Base-by-base conservation (phyloP, 2,888 invertebrate genomes). In the Apodemia zela region DNA sequence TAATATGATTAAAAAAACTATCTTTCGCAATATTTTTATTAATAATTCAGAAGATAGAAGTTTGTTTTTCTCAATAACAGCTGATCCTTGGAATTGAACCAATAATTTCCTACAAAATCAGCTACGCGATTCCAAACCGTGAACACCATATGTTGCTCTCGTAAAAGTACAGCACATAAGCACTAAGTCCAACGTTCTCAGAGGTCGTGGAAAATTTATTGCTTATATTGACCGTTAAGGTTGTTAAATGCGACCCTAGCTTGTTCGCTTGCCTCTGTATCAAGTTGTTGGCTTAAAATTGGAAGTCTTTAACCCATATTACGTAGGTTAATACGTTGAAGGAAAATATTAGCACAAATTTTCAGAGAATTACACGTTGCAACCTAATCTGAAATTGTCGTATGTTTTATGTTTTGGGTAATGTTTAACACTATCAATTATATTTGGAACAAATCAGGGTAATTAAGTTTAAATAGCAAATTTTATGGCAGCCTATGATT, bases 191-290 rank as follows among this genome's bases (percentile, higher is more conserved):
- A 62, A 45, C 62, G 11, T 58, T 62, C 57, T 51, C 42, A 62
- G 58, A 45, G 67, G 42, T 64, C 66, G 62, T 59, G 64, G 65
- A 61, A 70, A 73, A 78, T 77, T 75, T 77, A 79, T 75, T 66
- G 69, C 71, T 69, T 73, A 75, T 77, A 78, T 77, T 75, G 77
- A 77, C 77, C 76, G 75, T 75, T 77, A 73, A 72, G 72, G 71
- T 72, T 71, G 73, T 73, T 74, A 72, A 51, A 51, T 51, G 51
- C 13, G 18, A 51, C 51, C 51, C 51, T 51, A 51, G 51, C 75
- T 72, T 72, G 69, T 72, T 70, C 67, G 67, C 66, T 69, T 72
- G 73, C 72, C 72, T 69, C 68, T 68, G 69, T 70, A 75, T 75
- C 73, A 74, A 73, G 68, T 72, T 71, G 72, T 70, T 73, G 69